Evolutionary conservation across 37 sponge, comb jelly and placozoan genomes (phyloP).

Genomic region (Axinella damicornis): DNA sequence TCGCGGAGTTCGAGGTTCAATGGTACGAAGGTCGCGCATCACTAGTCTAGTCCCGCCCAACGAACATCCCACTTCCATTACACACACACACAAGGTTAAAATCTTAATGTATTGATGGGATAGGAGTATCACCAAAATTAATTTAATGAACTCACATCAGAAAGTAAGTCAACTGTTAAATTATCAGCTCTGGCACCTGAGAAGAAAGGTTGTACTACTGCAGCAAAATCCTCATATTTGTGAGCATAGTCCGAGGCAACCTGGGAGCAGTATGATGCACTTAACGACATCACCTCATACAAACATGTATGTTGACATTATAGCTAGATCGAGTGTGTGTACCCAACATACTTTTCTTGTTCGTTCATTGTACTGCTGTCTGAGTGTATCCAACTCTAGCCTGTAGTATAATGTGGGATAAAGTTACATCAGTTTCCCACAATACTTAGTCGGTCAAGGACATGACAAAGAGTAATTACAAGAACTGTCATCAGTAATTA

Average conservation of each 20-base stretch:
- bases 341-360: conserved; percentile 58
- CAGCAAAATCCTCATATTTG: conserved; percentile 80
- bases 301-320: conserved; percentile 1
- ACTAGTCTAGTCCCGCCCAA: too few species aligned
- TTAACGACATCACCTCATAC: too few species aligned
- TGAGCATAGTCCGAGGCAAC: conserved; percentile 40
- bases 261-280: too few species aligned
- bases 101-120: not conserved
- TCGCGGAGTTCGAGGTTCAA: too few species aligned
- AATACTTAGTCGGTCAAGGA: too few species aligned
- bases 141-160: conserved; percentile 72
- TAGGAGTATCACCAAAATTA: too few species aligned
- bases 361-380: conserved; percentile 54
- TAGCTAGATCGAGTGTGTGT: not conserved
- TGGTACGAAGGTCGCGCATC: too few species aligned
- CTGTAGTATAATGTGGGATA: conserved; percentile 4
- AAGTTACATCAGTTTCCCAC: not conserved
- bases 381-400: conserved; percentile 52
- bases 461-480: too few species aligned
- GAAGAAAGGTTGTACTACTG: conserved; percentile 73
- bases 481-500: too few species aligned
- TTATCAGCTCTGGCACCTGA: conserved; percentile 43
- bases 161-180: conserved; percentile 69
- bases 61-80: too few species aligned
- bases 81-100: too few species aligned